phyloP scores from a whole-genome alignment of 2,888 invertebrate species.

The Mongoloraphidia duomilia region DNA sequence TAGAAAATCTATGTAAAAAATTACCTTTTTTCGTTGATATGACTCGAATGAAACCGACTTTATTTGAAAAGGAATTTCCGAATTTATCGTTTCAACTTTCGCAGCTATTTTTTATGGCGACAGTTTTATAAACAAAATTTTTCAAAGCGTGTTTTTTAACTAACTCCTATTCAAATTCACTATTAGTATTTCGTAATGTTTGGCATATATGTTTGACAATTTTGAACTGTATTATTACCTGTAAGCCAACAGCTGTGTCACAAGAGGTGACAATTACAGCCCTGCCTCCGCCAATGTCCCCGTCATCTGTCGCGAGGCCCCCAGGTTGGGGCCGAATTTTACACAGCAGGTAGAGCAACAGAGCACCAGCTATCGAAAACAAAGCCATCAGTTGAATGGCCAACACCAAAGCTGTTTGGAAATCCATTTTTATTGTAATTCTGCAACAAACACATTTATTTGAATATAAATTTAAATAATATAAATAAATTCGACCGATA shows the following conservation, averaged over 20 bases:
- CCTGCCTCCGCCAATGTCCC: conserved; percentile 47
- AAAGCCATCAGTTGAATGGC: conserved; percentile 68
- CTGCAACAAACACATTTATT: no score
- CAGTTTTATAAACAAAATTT: no score
- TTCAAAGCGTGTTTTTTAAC: no score
- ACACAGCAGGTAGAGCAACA: conserved; percentile 60
- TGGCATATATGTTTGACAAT: background rate
- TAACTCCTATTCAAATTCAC: no score
- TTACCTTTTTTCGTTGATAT: no score
- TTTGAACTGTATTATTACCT: conserved; percentile 30
- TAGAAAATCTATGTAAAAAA: no score
- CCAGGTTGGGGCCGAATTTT: conserved; percentile 46
- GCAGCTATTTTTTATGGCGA: background rate
- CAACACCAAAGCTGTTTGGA: conserved; percentile 64
- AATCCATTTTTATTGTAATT: conserved; percentile 45
- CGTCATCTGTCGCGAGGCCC: conserved; percentile 28
- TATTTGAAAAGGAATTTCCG: no score
- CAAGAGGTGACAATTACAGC: conserved; percentile 66
- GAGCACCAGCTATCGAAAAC: conserved; percentile 70
- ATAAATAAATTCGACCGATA: background rate
- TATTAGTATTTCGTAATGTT: no score
- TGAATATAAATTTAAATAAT: no score
- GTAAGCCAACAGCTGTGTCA: conserved; percentile 65
- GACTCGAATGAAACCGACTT: no score
- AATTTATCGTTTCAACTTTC: background rate